Base-by-base conservation (phyloP, 1,140 invertebrate genomes). In the Muscidifurax raptorellus region DNA sequence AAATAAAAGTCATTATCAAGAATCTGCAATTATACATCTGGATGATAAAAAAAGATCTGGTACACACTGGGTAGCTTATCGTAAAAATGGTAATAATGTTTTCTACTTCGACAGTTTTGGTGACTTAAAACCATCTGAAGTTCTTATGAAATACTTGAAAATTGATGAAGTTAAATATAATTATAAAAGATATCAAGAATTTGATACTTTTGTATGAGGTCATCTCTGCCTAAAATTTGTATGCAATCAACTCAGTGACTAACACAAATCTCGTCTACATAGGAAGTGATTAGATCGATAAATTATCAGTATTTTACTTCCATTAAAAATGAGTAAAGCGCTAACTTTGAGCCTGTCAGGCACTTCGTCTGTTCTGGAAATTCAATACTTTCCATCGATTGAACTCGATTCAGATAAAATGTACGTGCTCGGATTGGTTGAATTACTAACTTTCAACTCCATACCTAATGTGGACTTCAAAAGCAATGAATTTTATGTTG, bases 41-140 rank as follows among this genome's bases (percentile, higher is more conserved):
- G 88, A 91, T 86, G 82, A 87, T 72, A 81, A 78, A 79, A 18
- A 82, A n/a, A 84, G 86, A 25, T 44, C 72, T 30, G 89, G 89
- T 4, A 91, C 88, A 10, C 90, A 92, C 85, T 92, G 90, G 90
- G 86, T 89, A 36, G 86, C 86, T 32, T 91, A 91, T 80, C 80
- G 84, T 30, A 91, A 91, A 86, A 30, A 78, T 18, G 75, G 83
- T 36, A 83, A 89, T 36, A 18, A 86, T 40, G 71, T 90, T 12
- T 69, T 82, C 52, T 91, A 91, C 82, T 91, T 88, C 28, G 88
- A 90, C 69, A 88, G 87, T 85, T 91, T 88, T 85, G 88, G 88
- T n/a, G 88, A 90, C 85, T 83, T 90, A 27, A 81, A 85, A 83
- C 89, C 89, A 22, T 88, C 90, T 0, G 0, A 12, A 59, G 87